Evolutionary conservation across 2,888 invertebrate genomes (phyloP).

Genomic region (Proisotoma minuta): DNA sequence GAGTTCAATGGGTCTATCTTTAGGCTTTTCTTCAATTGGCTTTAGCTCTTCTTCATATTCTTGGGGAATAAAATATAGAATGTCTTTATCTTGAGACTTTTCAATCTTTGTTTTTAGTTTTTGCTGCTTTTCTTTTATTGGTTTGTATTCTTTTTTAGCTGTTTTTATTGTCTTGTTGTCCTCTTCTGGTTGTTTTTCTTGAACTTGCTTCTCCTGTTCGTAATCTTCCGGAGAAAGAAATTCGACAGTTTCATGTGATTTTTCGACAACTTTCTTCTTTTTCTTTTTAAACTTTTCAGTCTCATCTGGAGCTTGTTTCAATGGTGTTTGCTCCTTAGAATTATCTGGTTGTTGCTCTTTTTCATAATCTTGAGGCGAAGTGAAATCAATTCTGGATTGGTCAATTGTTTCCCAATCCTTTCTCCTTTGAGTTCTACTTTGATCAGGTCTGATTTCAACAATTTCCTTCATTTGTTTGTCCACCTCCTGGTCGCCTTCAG

Average conservation of each 20-base stretch:
- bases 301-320: not conserved
- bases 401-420: slow-evolving; percentile 1
- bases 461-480: not conserved
- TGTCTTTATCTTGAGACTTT: not conserved
- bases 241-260: not conserved
- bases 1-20: slow-evolving; percentile 56
- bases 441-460: not conserved
- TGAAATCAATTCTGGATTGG: not conserved
- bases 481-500: not conserved
- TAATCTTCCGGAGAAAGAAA: not conserved
- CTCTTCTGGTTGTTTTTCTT: not conserved
- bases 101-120: not conserved
- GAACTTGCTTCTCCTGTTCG: not conserved
- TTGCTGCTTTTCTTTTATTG: not conserved
- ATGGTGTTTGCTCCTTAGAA: not conserved
- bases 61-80: not conserved
- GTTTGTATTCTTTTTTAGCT: not conserved
- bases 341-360: not conserved
- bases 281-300: not conserved
- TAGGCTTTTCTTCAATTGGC: slow-evolving; percentile 60
- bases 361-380: not conserved
- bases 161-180: not conserved
- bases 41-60: slow-evolving; percentile 52
- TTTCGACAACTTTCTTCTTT: not conserved
- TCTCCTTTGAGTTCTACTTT: not conserved